Conservation (phyloP, 2,888 invertebrate species). For the Acrobasis suavella region DNA sequence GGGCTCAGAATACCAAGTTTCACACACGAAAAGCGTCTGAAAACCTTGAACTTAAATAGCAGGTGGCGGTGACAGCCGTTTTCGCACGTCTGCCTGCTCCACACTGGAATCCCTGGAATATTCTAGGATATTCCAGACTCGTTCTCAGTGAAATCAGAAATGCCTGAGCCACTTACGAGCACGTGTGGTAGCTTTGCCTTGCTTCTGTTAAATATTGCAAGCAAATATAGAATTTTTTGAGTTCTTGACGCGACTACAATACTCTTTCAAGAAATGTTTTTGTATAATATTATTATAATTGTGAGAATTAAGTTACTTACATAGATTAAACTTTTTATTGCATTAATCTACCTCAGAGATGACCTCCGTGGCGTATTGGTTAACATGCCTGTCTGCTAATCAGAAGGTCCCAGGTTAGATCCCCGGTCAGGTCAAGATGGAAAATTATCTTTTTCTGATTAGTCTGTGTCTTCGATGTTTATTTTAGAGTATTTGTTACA, state of each 20-base stretch:
- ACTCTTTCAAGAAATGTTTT: background rate
- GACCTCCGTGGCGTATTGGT: too few relatives aligned
- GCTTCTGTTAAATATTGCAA: background rate
- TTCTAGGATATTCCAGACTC: background rate
- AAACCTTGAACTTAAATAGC: slow-evolving; percentile 13
- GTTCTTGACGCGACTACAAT: background rate
- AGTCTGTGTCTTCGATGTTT: too few relatives aligned
- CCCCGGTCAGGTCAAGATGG: too few relatives aligned
- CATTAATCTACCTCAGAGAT: too few relatives aligned
- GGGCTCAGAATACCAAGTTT: background rate
- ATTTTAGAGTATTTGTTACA: too few relatives aligned
- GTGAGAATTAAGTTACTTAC: background rate
- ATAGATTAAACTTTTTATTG: too few relatives aligned
- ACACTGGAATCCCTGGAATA: slow-evolving; percentile 1
- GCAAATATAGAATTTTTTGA: background rate
- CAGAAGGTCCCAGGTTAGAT: too few relatives aligned
- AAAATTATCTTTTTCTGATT: too few relatives aligned
- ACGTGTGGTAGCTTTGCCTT: background rate
- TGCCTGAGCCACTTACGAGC: background rate
- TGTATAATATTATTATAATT: background rate
- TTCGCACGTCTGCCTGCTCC: background rate
- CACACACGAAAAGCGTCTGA: background rate
- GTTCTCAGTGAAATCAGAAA: background rate
- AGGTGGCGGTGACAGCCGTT: background rate
- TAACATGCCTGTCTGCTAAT: too few relatives aligned